Percentiles rank a stretch among this genome's conserved stretches.
These are phyloP conservation scores for Zaprionus ornatus DNA, from an alignment of 1,140 invertebrate species.

Conservation along the genomic window DNA sequence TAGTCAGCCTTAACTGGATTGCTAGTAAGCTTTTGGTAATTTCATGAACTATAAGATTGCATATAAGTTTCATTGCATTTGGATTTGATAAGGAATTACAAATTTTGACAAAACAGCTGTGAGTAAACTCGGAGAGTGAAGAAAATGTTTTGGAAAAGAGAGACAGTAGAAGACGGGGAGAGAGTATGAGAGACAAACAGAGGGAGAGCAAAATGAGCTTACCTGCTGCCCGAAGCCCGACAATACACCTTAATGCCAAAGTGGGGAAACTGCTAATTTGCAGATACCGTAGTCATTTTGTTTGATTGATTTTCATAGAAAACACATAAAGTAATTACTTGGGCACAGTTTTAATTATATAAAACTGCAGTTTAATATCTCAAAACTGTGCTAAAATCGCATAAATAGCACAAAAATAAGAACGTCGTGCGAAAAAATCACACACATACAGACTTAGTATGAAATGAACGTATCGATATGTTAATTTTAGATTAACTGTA, in stretches of 20 bases:
- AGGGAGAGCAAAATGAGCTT: slow-evolving; percentile 33
- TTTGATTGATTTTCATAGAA: slow-evolving; percentile 16
- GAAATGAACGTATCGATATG: slow-evolving; percentile 26
- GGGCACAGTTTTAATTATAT: slow-evolving; percentile 14
- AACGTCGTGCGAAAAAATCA: slow-evolving; percentile 51
- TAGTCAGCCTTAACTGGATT: neutral
- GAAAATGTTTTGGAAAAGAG: slow-evolving; percentile 36
- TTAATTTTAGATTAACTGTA: slow-evolving; percentile 1
- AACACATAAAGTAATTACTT: slow-evolving; percentile 8
- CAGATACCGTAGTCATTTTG: slow-evolving; percentile 33
- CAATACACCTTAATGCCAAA: slow-evolving; percentile 43
- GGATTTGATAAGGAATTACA: slow-evolving; percentile 37
- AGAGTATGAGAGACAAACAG: slow-evolving; percentile 19
- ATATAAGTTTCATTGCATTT: slow-evolving; percentile 32
- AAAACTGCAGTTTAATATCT: slow-evolving; percentile 19
- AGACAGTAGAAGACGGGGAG: neutral
- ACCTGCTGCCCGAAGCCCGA: slow-evolving; percentile 52
- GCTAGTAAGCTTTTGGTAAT: neutral
- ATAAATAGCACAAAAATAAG: slow-evolving; percentile 42
- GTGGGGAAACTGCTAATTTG: slow-evolving; percentile 43
- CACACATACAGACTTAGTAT: slow-evolving; percentile 39
- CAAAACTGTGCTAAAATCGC: slow-evolving; percentile 21
- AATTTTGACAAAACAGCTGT: slow-evolving; percentile 45
- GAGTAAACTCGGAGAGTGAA: slow-evolving; percentile 29
- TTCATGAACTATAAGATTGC: neutral